Base-by-base conservation (phyloP, 2,797 vertebrate genomes). In the Harpagifer antarcticus region DNA sequence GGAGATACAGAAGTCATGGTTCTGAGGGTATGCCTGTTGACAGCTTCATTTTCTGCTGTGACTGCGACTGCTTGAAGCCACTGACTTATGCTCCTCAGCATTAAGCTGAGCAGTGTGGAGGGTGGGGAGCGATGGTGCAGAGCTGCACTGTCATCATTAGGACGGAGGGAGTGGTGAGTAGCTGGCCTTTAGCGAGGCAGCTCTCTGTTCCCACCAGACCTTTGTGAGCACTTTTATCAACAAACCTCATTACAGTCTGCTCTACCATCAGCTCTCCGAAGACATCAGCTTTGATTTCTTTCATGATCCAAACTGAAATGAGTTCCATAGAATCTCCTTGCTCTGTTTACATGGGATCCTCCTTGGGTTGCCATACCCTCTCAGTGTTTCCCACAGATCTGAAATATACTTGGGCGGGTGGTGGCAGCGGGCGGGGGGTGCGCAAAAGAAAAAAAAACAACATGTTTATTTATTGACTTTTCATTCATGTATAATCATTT, bases 181-280 rank as follows among this genome's bases (percentile, higher is more conserved):
- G 69, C 68, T 14, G 72, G 65, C 57, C 76, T 79, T 54, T 16
- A 48, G 65, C 10, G 40, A 74, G 55, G 72, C 65, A 54, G 55
- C 67, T 50, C 59, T 68, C 42, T 40, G n/a, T 43, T 74, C 67
- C 75, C 72, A 61, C 10, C 72, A 42, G 68, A 48, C 76, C 52
- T 10, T 11, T 48, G 40, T 19, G 63, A 76, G 73, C 49, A 9
- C 66, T 79, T 83, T 83, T 48, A 83, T 72, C 73, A 74, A 3
- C 53, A 77, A 19, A 85, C 12, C 58, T 71, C 71, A 71, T 58
- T 54, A 64, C 19, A 3, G 57, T 15, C 72, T 42, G 57, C 56
- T 12, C 31, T 11, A 1, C 42, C 65, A 4, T 56, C 65, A 7
- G 27, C 42, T 19, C 14, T 58, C 65, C 43, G 14, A 79, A 50